Base-by-base conservation (phyloP, 2,888 invertebrate genomes). In the Apotomis turbidana region DNA sequence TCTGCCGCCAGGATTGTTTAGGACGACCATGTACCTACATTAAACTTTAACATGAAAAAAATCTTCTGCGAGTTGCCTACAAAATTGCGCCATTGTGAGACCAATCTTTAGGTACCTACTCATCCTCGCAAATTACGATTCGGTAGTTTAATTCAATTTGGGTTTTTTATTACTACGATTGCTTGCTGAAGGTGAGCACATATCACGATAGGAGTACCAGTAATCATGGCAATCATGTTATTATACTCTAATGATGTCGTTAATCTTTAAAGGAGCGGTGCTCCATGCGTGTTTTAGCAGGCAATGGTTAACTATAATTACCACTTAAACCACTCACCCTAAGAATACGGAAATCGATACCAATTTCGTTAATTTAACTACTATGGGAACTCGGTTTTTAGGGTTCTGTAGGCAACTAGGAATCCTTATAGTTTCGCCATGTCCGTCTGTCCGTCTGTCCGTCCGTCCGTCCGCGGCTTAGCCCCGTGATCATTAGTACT, bases 81-180 rank as follows among this genome's bases (percentile, higher is more conserved):
- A 5, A 64, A 15, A 64, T 12, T 10, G n/a, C 52, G 10, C 10
- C 10, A 6, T 52, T 54, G 41, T 63, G 38, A 57, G 12, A 4
- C 12, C 57, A 57, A 57, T 36, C n/a, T 38, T 58, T 27, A 12
- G 12, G 12, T 3, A 57, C 12, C 27, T 27, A 27, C 27, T 27
- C 27, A 27, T 27, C 15, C 12, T 44, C 4, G 36, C 36, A 66
- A 57, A 62, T 57, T 57, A 57, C 13, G 9, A 57, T 62, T 62
- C 46, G 49, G 62, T 62, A 57, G 49, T 70, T 70, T 62, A 57
- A 69, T 62, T 70, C 69, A 70, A 70, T 70, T 68, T 70, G 55
- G 46, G 54, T 46, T 61, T 69, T 70, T 68, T 52, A 69, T 69
- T 36, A 54, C 60, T n/a, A 61, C 15, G 38, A 61, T 61, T 69